A percentile compares a stretch with the other conserved stretches of the same genome.
phyloP scores from a whole-genome alignment of 2,888 invertebrate species.

The Endotricha flammealis region DNA sequence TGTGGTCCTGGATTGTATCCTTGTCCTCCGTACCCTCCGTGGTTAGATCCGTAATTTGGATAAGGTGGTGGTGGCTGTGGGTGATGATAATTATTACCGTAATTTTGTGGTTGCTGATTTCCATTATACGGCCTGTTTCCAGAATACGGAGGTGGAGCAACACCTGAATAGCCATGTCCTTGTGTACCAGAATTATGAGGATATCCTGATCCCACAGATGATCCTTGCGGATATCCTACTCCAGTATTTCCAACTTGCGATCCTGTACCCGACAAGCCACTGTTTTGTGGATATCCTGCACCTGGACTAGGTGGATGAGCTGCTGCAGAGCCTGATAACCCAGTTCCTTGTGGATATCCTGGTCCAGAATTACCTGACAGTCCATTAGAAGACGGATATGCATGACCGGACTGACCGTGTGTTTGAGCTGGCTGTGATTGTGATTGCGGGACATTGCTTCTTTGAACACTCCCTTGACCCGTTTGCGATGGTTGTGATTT shows the following conservation, averaged over 20 bases:
- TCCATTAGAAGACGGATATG: conserved; percentile 56
- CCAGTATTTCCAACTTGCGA: no score
- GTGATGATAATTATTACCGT: conserved; percentile 46
- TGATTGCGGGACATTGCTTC: conserved; percentile 45
- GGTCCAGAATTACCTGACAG: conserved; percentile 49
- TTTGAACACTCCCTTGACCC: conserved; percentile 56
- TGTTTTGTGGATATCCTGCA: conserved; percentile 16
- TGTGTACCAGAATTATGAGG: conserved; percentile 3
- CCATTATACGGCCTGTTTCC: conserved; percentile 28
- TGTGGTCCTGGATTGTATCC: conserved; percentile 41
- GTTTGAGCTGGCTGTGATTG: conserved; percentile 29
- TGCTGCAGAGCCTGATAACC: conserved; percentile 20
- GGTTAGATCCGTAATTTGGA: conserved; percentile 35
- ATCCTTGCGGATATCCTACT: conserved; percentile 1
- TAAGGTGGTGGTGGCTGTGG: conserved; percentile 57
- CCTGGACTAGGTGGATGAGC: conserved; percentile 8
- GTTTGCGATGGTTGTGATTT: conserved; percentile 39
- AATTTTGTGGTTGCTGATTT: conserved; percentile 31
- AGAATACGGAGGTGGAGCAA: conserved; percentile 45
- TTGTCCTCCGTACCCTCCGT: conserved; percentile 40
- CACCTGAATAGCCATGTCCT: conserved; percentile 20
- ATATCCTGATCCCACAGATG: no score
- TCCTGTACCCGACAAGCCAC: conserved; percentile 12
- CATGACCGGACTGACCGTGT: conserved; percentile 38
- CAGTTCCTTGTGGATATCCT: conserved; percentile 34